These are phyloP conservation scores for Thereva unica DNA, from an alignment of 2,888 invertebrate species.

Conservation along the genomic window DNA sequence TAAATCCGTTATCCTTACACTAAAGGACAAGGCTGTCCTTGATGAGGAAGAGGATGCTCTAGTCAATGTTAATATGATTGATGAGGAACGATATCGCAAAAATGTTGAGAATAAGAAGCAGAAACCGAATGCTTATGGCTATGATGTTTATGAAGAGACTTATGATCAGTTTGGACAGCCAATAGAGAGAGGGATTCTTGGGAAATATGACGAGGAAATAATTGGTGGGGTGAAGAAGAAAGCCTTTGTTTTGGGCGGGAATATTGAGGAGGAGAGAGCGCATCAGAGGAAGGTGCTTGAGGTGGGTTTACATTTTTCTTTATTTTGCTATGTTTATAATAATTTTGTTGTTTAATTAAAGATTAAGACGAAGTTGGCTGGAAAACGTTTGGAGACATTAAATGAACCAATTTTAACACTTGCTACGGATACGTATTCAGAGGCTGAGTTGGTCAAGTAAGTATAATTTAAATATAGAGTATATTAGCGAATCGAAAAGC, in stretches of 20 bases:
- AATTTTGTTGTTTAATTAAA: conserved; percentile 9
- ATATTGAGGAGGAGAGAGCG: conserved; percentile 62
- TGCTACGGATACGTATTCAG: conserved; percentile 87
- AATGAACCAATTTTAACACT: conserved; percentile 68
- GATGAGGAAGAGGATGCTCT: conserved; percentile 87
- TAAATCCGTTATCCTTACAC: conserved; percentile 82
- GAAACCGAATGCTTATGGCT: conserved; percentile 81
- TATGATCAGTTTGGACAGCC: conserved; percentile 71
- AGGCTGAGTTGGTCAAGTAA: conserved; percentile 80
- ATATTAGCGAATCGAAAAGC: too few species aligned
- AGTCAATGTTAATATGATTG: conserved; percentile 87
- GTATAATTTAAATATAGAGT: conserved; percentile 19
- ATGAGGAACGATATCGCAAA: conserved; percentile 82
- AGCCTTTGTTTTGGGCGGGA: conserved; percentile 78
- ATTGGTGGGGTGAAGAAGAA: conserved; percentile 73
- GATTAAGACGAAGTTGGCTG: conserved; percentile 66
- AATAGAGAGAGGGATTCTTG: conserved; percentile 69
- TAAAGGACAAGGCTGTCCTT: conserved; percentile 90
- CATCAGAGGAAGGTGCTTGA: conserved; percentile 57
- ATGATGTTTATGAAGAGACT: conserved; percentile 79
- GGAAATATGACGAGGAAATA: conserved; percentile 91
- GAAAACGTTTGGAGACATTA: conserved; percentile 75
- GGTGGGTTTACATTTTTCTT: conserved; percentile 31
- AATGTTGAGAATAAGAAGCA: conserved; percentile 84
- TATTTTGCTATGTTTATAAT: not conserved